These are phyloP conservation scores for Thysanoteuthis rhombus DNA, from an alignment of 2,888 invertebrate species.

Conservation along the genomic window DNA sequence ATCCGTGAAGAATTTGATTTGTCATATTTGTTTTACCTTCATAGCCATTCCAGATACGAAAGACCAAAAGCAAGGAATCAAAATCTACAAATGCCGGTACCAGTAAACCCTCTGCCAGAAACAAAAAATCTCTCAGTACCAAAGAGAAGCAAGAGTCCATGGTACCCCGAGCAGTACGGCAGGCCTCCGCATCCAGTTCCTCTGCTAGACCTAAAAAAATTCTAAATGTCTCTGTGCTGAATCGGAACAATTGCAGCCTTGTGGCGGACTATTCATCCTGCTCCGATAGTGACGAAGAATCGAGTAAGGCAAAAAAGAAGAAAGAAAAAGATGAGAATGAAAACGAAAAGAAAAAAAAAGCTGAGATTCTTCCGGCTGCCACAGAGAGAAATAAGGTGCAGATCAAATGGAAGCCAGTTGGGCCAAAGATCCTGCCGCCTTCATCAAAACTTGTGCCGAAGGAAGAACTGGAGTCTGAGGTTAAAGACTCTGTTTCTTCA, in stretches of 20 bases:
- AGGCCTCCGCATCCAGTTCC: neutral
- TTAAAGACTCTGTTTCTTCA: neutral
- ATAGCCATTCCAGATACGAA: neutral
- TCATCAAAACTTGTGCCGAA: neutral
- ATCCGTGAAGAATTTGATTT: neutral
- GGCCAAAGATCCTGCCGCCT: neutral
- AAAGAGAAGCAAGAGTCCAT: conserved; percentile 2
- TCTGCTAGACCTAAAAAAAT: neutral
- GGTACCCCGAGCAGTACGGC: neutral
- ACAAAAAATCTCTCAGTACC: neutral
- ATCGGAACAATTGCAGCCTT: conserved; percentile 1
- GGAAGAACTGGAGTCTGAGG: neutral
- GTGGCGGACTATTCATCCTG: conserved; percentile 18
- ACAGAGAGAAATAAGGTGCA: conserved; percentile 13
- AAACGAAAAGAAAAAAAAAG: neutral
- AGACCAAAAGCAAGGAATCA: neutral
- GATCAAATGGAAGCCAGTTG: conserved; percentile 20
- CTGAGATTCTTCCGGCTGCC: neutral
- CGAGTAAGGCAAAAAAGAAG: neutral
- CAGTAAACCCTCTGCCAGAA: neutral
- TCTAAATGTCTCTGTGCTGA: conserved; percentile 25
- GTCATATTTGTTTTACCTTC: neutral
- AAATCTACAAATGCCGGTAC: neutral
- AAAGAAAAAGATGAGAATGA: conserved; percentile 20
- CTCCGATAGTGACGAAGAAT: neutral